A percentile compares a stretch with the other conserved stretches of the same genome.
phyloP scores from a whole-genome alignment of 2,797 vertebrate genomes.

The Crenuchus spilurus region DNA sequence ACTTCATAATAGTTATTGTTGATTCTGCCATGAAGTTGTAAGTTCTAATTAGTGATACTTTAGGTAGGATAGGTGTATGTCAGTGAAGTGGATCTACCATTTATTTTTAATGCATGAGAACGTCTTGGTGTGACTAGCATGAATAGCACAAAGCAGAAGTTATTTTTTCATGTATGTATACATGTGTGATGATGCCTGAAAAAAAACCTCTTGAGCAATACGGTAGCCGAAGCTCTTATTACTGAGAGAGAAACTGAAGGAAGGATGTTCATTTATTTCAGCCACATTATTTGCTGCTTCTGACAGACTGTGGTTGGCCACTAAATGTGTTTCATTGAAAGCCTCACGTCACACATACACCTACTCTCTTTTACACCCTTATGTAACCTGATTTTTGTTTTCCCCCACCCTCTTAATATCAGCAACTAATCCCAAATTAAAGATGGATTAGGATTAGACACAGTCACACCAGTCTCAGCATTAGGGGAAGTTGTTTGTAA shows the following conservation, averaged over 20 bases:
- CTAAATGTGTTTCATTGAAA: neutral
- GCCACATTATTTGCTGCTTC: neutral
- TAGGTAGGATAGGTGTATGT: too few species aligned
- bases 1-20: too few species aligned
- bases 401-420: conserved; percentile 29
- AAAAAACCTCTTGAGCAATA: neutral
- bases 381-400: conserved; percentile 35
- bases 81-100: neutral
- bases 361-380: neutral
- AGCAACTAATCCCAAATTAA: conserved; percentile 43
- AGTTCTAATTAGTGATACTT: too few species aligned
- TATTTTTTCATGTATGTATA: neutral
- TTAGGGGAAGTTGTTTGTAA: conserved; percentile 10
- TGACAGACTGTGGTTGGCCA: neutral
- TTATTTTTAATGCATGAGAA: neutral
- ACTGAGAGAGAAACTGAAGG: neutral
- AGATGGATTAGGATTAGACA: conserved; percentile 39
- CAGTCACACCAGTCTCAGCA: neutral
- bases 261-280: neutral
- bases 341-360: neutral
- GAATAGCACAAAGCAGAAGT: neutral
- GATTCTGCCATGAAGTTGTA: too few species aligned
- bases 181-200: neutral
- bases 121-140: neutral
- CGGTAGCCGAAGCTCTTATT: neutral